A percentile compares a stretch with the other conserved stretches of the same genome.
phyloP scores from a whole-genome alignment of 1,140 invertebrate species.

The Zophobas atratus region DNA sequence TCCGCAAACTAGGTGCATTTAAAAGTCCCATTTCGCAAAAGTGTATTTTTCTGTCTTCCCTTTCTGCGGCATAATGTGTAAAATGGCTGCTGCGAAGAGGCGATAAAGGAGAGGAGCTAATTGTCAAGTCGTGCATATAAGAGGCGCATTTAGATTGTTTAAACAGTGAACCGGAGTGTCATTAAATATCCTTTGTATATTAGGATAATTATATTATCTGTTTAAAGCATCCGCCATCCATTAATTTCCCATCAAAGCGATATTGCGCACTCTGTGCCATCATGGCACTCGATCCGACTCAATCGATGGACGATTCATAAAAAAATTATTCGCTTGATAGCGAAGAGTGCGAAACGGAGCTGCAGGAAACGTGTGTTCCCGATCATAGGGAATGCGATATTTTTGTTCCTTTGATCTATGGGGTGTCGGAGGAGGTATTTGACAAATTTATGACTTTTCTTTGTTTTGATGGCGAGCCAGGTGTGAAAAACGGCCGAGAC shows the following conservation, averaged over 20 bases:
- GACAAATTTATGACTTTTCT: slow-evolving; percentile 10
- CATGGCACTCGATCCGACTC: neutral
- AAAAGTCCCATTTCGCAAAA: too few relatives aligned
- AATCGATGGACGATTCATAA: slow-evolving; percentile 14
- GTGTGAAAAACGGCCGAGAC: neutral
- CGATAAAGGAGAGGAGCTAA: slow-evolving; percentile 19
- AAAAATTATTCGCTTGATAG: neutral
- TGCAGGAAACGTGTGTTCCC: slow-evolving; percentile 1
- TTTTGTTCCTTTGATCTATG: slow-evolving; percentile 1
- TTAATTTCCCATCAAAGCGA: slow-evolving; percentile 41
- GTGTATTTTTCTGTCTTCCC: too few relatives aligned
- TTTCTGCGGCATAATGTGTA: neutral
- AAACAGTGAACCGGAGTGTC: slow-evolving; percentile 43
- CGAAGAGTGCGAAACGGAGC: neutral
- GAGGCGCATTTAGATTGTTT: slow-evolving; percentile 43
- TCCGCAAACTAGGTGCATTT: too few relatives aligned
- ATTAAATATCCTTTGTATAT: slow-evolving; percentile 45
- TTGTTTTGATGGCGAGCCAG: neutral
- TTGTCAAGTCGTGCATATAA: slow-evolving; percentile 40
- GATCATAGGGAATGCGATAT: neutral
- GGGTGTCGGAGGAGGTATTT: neutral
- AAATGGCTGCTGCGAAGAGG: neutral
- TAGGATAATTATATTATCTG: slow-evolving; percentile 46
- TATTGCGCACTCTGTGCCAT: slow-evolving; percentile 25
- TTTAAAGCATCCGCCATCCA: slow-evolving; percentile 39